Conservation (phyloP, 2,113 vertebrate genomes). For the Andinoacara biseriatus region DNA sequence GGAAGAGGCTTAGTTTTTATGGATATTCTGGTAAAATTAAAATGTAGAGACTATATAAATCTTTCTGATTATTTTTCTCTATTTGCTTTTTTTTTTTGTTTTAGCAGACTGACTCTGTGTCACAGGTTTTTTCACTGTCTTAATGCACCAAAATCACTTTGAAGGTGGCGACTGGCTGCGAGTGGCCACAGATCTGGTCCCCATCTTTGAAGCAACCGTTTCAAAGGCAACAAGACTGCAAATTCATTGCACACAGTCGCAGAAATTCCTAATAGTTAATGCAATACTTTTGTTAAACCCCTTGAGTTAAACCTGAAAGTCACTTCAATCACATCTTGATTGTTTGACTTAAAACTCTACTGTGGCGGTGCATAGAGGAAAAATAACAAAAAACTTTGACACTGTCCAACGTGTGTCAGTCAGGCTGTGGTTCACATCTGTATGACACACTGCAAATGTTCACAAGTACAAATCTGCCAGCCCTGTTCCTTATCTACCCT, state of each 20-base stretch:
- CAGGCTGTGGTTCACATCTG: background rate
- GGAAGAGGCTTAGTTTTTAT: background rate
- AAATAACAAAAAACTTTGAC: background rate
- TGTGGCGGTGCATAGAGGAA: background rate
- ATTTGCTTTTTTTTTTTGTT: background rate
- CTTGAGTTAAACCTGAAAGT: background rate
- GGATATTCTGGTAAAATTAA: background rate
- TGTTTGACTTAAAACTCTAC: background rate
- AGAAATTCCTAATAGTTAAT: background rate
- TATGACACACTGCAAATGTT: background rate
- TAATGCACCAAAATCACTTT: background rate
- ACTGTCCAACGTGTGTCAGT: background rate
- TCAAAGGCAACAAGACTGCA: too few relatives aligned
- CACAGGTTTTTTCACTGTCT: too few relatives aligned
- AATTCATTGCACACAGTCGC: too few relatives aligned
- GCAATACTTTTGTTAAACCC: background rate
- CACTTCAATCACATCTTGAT: background rate
- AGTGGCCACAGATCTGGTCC: background rate
- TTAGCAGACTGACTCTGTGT: background rate
- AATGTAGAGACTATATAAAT: background rate
- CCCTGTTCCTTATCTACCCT: background rate
- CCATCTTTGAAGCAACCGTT: too few relatives aligned
- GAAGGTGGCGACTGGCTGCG: background rate
- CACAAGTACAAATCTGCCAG: background rate
- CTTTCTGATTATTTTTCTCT: background rate